Base-by-base conservation (phyloP, 2,113 vertebrate species). In the Crotalus tigris region DNA sequence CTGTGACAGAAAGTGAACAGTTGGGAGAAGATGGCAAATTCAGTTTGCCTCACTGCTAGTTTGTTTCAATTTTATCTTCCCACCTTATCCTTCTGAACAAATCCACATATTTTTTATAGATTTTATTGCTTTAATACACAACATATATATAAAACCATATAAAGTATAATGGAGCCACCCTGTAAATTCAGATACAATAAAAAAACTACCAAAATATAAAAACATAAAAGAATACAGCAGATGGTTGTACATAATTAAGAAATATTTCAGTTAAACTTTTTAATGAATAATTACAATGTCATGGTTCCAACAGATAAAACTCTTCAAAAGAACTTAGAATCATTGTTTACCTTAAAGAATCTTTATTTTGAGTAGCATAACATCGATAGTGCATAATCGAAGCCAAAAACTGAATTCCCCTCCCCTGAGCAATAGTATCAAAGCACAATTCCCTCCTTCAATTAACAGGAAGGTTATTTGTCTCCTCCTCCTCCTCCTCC, bases 1-100 rank as follows among this genome's bases (percentile, higher is more conserved):
- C 15, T 53, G 24, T 92, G 53, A 92, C 94, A 91, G 1, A 85
- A 88, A 93, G 11, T 26, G 29, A 94, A 92, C 93, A 86, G 9
- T 0, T 64, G 87, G 89, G 23, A 54, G 26, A 1, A 49, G 23
- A 4, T 46, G 24, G 13, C 5, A 87, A 64, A 3, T 15, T 10
- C 87, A 8, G 5, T 81, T 54, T 89, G 23, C 21, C 89, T 39
- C 15, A 11, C 53, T 88, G 51, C 29, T 87, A 49, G 24, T 53
- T 88, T 88, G 51, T 51, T 87, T 87, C 44, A 54, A 39, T 81
- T 88, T 88, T 51, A 51, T 54, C 11, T 87, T 87, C 51, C 49
- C 15, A 54, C 86, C 51, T 5, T 51, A 33, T 19, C 2, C 53
- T 88, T 15, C 26, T 54, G 87, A 88, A 17, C 87, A 57, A 21